Conservation (phyloP, 2,888 invertebrate genomes). For the Euzophera pinguis region DNA sequence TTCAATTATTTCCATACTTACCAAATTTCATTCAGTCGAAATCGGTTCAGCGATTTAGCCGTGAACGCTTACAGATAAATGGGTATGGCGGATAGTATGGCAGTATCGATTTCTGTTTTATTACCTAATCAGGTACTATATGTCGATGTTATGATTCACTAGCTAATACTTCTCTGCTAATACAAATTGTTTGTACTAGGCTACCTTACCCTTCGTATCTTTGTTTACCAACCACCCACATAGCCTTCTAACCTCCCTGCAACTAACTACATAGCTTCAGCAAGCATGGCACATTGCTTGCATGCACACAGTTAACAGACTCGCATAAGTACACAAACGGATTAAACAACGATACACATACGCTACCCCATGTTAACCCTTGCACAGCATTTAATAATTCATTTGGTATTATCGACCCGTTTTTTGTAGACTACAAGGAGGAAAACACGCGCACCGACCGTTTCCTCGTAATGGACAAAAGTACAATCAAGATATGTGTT, state of each 20-base stretch:
- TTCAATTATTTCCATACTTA: too few species aligned
- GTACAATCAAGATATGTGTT: constrained; percentile 44
- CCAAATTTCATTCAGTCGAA: too few species aligned
- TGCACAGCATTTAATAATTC: constrained; percentile 37
- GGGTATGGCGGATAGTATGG: too few species aligned
- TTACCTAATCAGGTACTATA: too few species aligned
- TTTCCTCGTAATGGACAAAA: constrained; percentile 39
- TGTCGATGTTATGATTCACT: too few species aligned
- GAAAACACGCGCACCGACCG: constrained; percentile 27
- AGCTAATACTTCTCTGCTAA: too few species aligned
- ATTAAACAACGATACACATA: constrained; percentile 33
- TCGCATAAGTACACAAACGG: constrained; percentile 3
- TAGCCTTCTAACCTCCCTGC: not conserved
- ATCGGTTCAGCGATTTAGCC: too few species aligned
- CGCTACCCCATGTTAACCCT: constrained; percentile 32
- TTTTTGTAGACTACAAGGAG: constrained; percentile 20
- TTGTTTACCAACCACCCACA: not conserved
- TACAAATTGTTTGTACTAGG: too few species aligned
- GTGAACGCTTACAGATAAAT: too few species aligned
- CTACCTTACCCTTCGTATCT: too few species aligned
- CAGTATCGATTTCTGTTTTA: too few species aligned
- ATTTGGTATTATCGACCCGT: constrained; percentile 19
- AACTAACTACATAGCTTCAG: not conserved
- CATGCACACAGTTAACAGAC: not conserved
- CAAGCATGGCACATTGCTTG: not conserved